Conservation (phyloP, 2,888 invertebrate genomes). For the Synergus itoensis region DNA sequence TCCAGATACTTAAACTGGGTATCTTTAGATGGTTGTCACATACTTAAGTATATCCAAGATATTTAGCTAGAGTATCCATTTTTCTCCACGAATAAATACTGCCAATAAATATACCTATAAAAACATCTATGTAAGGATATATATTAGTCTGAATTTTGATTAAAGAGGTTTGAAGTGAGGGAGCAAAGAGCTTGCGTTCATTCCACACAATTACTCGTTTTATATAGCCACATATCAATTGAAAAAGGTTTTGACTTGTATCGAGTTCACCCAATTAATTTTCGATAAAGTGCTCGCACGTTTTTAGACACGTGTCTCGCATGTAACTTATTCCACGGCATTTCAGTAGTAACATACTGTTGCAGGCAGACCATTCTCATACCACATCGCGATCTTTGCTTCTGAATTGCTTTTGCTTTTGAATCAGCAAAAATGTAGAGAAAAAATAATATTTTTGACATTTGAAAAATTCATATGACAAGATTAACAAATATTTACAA, state of each 20-base stretch:
- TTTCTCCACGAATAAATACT: too few species aligned
- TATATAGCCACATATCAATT: not conserved
- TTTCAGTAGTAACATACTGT: not conserved
- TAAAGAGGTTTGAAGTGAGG: not conserved
- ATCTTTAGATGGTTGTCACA: too few species aligned
- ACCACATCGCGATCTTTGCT: too few species aligned
- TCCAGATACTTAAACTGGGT: too few species aligned
- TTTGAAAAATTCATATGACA: too few species aligned
- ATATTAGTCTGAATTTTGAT: not conserved
- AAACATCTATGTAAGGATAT: not conserved
- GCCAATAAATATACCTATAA: not conserved
- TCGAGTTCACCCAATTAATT: slow-evolving; percentile 71
- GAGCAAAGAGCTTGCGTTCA: not conserved
- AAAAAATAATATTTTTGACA: too few species aligned
- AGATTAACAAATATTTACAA: too few species aligned
- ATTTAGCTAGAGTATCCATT: too few species aligned
- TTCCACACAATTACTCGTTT: slow-evolving; percentile 9
- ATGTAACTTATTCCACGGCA: not conserved
- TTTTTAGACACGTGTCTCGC: slow-evolving; percentile 58
- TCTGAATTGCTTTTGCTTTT: too few species aligned
- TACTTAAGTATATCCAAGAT: too few species aligned
- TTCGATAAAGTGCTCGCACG: slow-evolving; percentile 49
- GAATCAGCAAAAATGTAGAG: too few species aligned
- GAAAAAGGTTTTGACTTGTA: slow-evolving; percentile 62
- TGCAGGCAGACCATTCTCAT: not conserved